Conservation (phyloP, 92 coral and sea anemone genomes). For the Meandrina meandrites region DNA sequence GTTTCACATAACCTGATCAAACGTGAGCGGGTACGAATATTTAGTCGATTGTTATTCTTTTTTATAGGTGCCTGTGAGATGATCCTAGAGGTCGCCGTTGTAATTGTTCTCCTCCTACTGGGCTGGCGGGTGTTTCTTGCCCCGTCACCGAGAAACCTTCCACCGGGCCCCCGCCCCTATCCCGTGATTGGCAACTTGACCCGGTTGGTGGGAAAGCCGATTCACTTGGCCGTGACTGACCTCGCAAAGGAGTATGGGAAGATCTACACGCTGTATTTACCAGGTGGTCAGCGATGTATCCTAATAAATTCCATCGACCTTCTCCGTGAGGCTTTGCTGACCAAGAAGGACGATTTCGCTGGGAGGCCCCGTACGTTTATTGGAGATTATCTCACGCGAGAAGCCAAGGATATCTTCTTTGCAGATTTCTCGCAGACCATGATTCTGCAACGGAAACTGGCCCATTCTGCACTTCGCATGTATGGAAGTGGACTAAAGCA, state of each 20-base stretch:
- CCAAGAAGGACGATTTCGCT: slow-evolving; percentile 68
- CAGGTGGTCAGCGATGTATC: slow-evolving; percentile 55
- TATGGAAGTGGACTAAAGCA: slow-evolving; percentile 59
- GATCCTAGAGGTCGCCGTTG: not conserved
- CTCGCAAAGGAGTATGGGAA: slow-evolving; percentile 73
- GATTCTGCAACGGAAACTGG: slow-evolving; percentile 64
- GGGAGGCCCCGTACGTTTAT: slow-evolving; percentile 70
- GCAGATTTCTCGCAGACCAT: slow-evolving; percentile 68
- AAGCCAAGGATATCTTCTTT: slow-evolving; percentile 62
- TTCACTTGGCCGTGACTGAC: slow-evolving; percentile 61
- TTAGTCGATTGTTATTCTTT: not conserved
- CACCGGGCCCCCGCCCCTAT: slow-evolving; percentile 70
- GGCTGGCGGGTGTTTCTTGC: slow-evolving; percentile 17
- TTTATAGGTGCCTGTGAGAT: not conserved
- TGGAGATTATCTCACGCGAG: slow-evolving; percentile 64
- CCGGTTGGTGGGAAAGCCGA: slow-evolving; percentile 52
- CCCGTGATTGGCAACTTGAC: slow-evolving; percentile 69
- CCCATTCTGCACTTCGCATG: slow-evolving; percentile 64
- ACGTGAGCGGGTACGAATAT: too few species aligned
- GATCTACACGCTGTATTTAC: slow-evolving; percentile 61
- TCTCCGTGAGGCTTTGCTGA: slow-evolving; percentile 69
- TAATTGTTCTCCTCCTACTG: not conserved
- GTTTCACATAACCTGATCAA: too few species aligned
- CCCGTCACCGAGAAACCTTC: slow-evolving; percentile 43
- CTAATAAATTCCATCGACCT: slow-evolving; percentile 52